Evolutionary conservation across 2,888 invertebrate species (phyloP).

Genomic region (Drosophila neoperkinsi): DNA sequence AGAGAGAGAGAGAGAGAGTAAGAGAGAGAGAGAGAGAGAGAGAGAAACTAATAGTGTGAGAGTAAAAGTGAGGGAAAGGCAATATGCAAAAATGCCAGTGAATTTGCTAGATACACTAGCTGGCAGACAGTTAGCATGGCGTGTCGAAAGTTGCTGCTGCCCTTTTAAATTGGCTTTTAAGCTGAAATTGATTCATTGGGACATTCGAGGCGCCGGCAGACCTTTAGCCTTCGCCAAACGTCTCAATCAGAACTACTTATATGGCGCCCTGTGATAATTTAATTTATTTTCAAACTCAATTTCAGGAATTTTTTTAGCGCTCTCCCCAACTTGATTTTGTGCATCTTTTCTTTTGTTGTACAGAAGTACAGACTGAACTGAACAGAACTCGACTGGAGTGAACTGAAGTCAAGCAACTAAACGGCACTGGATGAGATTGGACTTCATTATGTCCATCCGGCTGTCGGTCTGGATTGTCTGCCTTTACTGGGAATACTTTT

Average conservation of each 20-base stretch:
- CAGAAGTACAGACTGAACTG: conserved; percentile 5
- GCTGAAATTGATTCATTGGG: conserved; percentile 77
- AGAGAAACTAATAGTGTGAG: not conserved
- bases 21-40: not conserved
- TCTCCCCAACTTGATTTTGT: conserved; percentile 64
- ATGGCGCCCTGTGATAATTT: conserved; percentile 70
- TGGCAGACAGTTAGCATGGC: conserved; percentile 55
- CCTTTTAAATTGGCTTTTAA: conserved; percentile 76
- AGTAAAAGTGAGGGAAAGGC: conserved; percentile 29
- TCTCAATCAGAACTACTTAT: conserved; percentile 63
- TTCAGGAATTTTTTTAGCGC: conserved; percentile 55
- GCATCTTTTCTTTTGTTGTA: conserved; percentile 53
- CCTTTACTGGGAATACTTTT: conserved; percentile 30
- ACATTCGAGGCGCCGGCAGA: conserved; percentile 27
- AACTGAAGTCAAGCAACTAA: conserved; percentile 20
- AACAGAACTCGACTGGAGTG: conserved; percentile 1
- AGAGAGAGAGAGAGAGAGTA: not conserved
- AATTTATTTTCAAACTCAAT: conserved; percentile 80
- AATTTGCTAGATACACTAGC: conserved; percentile 42
- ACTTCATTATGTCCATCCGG: conserved; percentile 68
- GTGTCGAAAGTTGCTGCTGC: conserved; percentile 69
- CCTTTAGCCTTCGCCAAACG: conserved; percentile 6
- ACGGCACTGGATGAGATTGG: conserved; percentile 26
- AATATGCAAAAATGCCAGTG: conserved; percentile 68
- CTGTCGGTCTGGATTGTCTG: conserved; percentile 45